Evolutionary conservation across 2,888 invertebrate genomes (phyloP), one percentile per base, ranked within the genome.

Genomic region (Pseudoips prasinana): DNA sequence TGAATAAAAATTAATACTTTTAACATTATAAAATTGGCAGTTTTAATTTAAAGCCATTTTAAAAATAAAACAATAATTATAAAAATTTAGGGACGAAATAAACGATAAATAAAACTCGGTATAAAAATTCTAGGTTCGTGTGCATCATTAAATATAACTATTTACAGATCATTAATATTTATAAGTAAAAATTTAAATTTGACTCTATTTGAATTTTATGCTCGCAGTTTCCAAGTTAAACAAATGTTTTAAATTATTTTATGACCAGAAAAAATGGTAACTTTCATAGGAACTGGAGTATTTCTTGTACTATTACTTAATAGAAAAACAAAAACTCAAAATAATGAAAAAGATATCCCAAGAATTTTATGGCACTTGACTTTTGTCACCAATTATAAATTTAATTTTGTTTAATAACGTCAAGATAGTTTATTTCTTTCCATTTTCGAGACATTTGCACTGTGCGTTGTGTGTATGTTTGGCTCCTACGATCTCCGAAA

Each of bases 401-500:
- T 10, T 14, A 8, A 17, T 35, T 44, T 29, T 22, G 25, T 26
- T 11, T 6, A n/a, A 23, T 38, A 22, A 6, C 9, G 8, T 7
- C 25, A n/a, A n/a, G n/a, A n/a, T n/a, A n/a, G 27, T 46, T 68
- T 54, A 66, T 34, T 85, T 81, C 33, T 83, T 82, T 11, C 73
- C 78, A 6, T 58, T 58, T 25, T 85, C 79, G 5, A 75, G 48
- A 33, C 89, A 89, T 33, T 89, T 84, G 69, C 89, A 89, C 4
- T 74, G 60, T 0, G 72, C 68, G 4, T 70, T 71, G 33, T 87
- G 88, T 1, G 61, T 62, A 30, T 88, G 87, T 9, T 64, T 59
- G 0, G 55, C 28, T 0, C 77, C 76, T 0, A 80, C 67, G 0
- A 80, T 33, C 5, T 77, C 79, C 0, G 76, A 51, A 22, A 87